phyloP scores from a whole-genome alignment of 2,113 vertebrate genomes.

The Pipra filicauda region DNA sequence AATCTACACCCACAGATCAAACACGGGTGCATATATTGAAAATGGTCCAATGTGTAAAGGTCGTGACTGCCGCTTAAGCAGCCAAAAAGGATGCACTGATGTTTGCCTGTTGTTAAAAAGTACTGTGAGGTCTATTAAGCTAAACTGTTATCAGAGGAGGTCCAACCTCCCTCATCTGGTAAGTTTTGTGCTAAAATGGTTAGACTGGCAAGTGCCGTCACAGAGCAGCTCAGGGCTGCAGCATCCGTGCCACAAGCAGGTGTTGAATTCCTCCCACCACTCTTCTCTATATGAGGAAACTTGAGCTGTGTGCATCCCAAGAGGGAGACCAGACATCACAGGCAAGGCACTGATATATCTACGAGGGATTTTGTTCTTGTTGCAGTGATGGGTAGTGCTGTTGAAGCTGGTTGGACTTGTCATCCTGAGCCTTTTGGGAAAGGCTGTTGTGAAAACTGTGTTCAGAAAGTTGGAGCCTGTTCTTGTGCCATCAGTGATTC shows the following conservation, averaged over 20 bases:
- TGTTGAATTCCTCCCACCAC: neutral
- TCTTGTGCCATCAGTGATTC: neutral
- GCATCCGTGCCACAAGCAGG: neutral
- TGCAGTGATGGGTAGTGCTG: neutral
- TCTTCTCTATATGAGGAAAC: neutral
- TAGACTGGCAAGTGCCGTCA: neutral
- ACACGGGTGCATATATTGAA: neutral
- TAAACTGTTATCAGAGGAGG: neutral
- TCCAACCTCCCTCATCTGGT: neutral
- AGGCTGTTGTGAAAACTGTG: neutral
- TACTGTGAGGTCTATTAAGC: neutral
- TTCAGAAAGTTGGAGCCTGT: neutral
- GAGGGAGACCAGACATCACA: rapidly evolving
- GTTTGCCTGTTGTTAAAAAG: neutral
- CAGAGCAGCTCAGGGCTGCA: neutral
- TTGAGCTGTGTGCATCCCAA: neutral
- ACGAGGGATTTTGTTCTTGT: neutral
- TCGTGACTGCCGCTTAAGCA: neutral
- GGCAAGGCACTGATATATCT: neutral
- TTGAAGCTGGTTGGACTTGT: neutral
- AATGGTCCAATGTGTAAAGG: neutral
- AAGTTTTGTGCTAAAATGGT: neutral
- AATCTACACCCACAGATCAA: neutral
- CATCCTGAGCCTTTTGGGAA: neutral
- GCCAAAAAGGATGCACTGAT: neutral